Conservation (phyloP, 2,888 invertebrate species). For the Clitarchus hookeri region DNA sequence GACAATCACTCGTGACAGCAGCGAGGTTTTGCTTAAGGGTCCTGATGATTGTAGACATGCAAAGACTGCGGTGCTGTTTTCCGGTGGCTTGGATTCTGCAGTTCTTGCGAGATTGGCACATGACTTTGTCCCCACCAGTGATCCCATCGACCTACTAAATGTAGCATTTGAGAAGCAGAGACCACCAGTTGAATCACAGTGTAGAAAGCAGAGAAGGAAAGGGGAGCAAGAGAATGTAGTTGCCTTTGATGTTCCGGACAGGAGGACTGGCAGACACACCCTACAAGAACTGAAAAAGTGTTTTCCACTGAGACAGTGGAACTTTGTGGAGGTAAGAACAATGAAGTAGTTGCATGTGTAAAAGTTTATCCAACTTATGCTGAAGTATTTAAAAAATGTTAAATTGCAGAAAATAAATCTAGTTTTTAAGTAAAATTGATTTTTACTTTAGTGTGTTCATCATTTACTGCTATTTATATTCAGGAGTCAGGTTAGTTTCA, state of each 20-base stretch:
- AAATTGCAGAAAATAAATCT: no score
- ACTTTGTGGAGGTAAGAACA: constrained; percentile 69
- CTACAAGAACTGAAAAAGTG: constrained; percentile 68
- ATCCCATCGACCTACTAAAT: constrained; percentile 89
- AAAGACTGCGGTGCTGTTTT: constrained; percentile 84
- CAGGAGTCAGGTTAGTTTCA: no score
- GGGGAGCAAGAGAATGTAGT: not conserved
- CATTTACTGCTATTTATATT: no score
- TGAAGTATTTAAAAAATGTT: no score
- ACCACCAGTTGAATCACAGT: constrained; percentile 31
- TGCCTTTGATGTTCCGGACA: constrained; percentile 73
- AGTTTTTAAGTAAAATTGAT: no score
- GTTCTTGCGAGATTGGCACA: constrained; percentile 81
- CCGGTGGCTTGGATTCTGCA: constrained; percentile 91
- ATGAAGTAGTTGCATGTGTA: not conserved
- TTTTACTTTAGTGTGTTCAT: no score
- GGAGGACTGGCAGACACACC: constrained; percentile 76
- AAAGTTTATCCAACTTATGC: no score
- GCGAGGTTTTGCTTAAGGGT: not conserved
- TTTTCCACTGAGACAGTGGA: constrained; percentile 79
- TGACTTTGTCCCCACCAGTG: constrained; percentile 64
- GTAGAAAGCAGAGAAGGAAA: constrained; percentile 27
- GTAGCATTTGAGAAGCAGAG: constrained; percentile 80
- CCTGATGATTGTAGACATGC: constrained; percentile 60
- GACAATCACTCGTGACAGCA: not conserved